phyloP scores from a whole-genome alignment of 2,888 invertebrate species.

The Eurois occulta region DNA sequence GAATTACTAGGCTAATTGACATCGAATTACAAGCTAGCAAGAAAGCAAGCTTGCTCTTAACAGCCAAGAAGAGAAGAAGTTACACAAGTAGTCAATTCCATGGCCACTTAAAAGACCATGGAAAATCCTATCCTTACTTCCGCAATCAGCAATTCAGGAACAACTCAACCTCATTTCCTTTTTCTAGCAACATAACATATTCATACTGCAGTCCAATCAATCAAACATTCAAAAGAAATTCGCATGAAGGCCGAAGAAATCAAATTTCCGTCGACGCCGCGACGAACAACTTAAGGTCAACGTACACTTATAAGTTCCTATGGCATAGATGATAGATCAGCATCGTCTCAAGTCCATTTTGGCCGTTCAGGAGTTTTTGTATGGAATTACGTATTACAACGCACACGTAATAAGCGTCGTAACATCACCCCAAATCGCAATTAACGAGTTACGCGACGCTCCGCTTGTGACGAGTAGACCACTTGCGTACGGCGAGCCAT shows the following conservation, averaged over 20 bases:
- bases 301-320: not conserved
- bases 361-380: not conserved
- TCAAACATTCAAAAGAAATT: slow-evolving; percentile 69
- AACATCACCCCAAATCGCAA: not conserved
- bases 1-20: no score
- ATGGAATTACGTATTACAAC: slow-evolving; percentile 10
- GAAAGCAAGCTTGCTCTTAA: no score
- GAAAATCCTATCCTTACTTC: not conserved
- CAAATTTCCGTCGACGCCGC: slow-evolving; percentile 71
- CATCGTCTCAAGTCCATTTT: not conserved
- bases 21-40: no score
- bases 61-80: no score
- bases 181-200: slow-evolving; percentile 32
- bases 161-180: slow-evolving; percentile 28
- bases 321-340: not conserved
- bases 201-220: slow-evolving; percentile 57
- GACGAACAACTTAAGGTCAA: slow-evolving; percentile 65
- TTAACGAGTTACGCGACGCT: not conserved
- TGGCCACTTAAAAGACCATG: not conserved
- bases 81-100: not conserved
- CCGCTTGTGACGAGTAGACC: not conserved
- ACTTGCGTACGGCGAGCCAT: not conserved
- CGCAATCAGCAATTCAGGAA: slow-evolving; percentile 2
- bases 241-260: slow-evolving; percentile 69
- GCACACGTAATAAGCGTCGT: not conserved